Base-by-base conservation (phyloP, 2,888 invertebrate species). In the Nephrocerus scutellatus region DNA sequence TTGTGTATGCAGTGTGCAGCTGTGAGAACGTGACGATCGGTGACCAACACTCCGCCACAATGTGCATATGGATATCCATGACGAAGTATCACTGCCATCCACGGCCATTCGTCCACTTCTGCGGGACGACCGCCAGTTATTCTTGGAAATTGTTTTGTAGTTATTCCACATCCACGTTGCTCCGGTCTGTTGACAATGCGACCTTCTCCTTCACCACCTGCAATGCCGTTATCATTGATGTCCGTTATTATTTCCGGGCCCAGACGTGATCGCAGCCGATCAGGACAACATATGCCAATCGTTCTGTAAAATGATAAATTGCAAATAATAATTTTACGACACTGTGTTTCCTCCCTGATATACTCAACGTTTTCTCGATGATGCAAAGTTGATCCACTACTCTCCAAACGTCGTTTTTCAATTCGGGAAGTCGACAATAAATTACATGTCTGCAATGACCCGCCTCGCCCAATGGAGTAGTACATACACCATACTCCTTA, bases 31-130 rank as follows among this genome's bases (percentile, higher is more conserved):
- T 86, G 86, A 3, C 59, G 51, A 54, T 84, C 81, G 0, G 87
- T 86, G 47, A 90, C 81, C 28, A 90, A 72, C 1, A 77, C 80
- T 1, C 87, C 90, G 0, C 89, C 89, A 59, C 89, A 90, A 55
- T 61, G 62, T 36, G 78, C 76, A 57, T 77, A 74, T 23, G 74
- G 71, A 34, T 70, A 63, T 14, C 75, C 73, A 4, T 70, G 68
- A 1, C 78, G 74, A 12, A 86, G 73, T 43, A 90, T 63, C 2
- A 84, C 86, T 0, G 79, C 87, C 76, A 89, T 82, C 90, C 89
- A 86, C 0, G 84, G 84, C 82, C 86, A 89, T 57, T 84, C 83
- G 30, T 74, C 73, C 1, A 74, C 73, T 54, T 77, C 76, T 1
- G 82, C 77, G 0, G 77, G 76, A 18, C 74, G 68, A 0, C 82